Base-by-base conservation (phyloP, 2,888 invertebrate genomes). In the Lathronympha strigana region DNA sequence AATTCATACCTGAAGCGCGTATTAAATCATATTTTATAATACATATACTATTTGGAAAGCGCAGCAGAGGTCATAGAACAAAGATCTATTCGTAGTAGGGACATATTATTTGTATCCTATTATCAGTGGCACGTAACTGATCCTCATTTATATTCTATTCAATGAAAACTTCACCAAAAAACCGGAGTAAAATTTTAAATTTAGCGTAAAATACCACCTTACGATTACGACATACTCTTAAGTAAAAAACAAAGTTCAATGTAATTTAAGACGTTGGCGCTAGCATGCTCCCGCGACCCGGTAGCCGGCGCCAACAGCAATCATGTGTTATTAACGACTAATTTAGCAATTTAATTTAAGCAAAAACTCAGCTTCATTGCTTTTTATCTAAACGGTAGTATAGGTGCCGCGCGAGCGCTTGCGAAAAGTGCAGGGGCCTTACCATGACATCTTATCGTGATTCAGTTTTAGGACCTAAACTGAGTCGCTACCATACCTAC, bases 321-420 rank as follows among this genome's bases (percentile, higher is more conserved):
- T 57, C 43, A 57, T 57, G 57, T 57, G 45, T 57, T 57, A 57
- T 57, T 57, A 57, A 25, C 57, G 28, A 21, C 31, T 45, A 57
- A 57, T 57, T 57, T 57, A 57, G 43, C 57, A 45, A 54, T 43
- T 57, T 57, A 45, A 21, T 40, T 57, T 31, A 1, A 45, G 45
- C 31, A 57, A 57, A 45, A 57, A 57, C 13, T 31, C n/a, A 21
- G 19, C 43, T 57, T 19, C 19, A 8, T 45, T 19, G 53, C 15
- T n/a, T 40, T 54, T 55, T 55, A 38, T 54, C 15, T 54, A 38
- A 23, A 54, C 23, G 38, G 15, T n/a, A n/a, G 17, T 40, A 40
- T 11, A 15, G 40, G 40, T 23, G 25, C 25, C 55, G 15, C 55
- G 25, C 11, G 4, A 13, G 13, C 15, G 13, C 15, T 40, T 40